Conservation (phyloP, 2,797 vertebrate genomes). For the Notolepis coatsorum region DNA sequence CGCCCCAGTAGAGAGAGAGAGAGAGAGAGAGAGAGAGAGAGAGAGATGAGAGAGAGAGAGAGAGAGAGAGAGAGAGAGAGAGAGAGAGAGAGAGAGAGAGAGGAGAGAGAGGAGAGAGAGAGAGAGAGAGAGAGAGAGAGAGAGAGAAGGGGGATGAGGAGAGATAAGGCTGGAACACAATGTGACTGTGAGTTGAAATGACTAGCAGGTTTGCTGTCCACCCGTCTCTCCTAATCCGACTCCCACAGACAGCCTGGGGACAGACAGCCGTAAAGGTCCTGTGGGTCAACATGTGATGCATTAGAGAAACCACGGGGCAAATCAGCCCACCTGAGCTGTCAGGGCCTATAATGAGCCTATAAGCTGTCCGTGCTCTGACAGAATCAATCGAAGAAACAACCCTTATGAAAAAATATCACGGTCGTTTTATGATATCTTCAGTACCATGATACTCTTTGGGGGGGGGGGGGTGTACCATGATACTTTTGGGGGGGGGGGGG, state of each 20-base stretch:
- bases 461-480: no score
- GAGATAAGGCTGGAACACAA: conserved; percentile 45
- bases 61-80: conserved; percentile 4
- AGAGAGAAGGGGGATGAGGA: conserved; percentile 48
- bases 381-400: neutral
- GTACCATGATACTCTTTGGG: no score
- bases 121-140: conserved; percentile 38
- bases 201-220: no score
- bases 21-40: neutral
- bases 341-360: conserved; percentile 24
- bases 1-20: neutral
- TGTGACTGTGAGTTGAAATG: conserved; percentile 33
- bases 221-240: no score
- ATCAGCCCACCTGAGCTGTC: conserved; percentile 31
- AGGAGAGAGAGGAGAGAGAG: conserved; percentile 45
- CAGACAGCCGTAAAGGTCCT: conserved; percentile 16
- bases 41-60: conserved; percentile 57
- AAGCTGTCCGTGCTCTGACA: conserved; percentile 6
- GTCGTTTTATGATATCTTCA: no score
- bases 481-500: no score
- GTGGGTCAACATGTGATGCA: conserved; percentile 46
- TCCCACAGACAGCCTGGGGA: conserved; percentile 20
- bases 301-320: conserved; percentile 26
- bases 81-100: neutral
- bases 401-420: neutral